Evolutionary conservation across 2,797 vertebrate species (phyloP).

Genomic region (Falco rusticolus): DNA sequence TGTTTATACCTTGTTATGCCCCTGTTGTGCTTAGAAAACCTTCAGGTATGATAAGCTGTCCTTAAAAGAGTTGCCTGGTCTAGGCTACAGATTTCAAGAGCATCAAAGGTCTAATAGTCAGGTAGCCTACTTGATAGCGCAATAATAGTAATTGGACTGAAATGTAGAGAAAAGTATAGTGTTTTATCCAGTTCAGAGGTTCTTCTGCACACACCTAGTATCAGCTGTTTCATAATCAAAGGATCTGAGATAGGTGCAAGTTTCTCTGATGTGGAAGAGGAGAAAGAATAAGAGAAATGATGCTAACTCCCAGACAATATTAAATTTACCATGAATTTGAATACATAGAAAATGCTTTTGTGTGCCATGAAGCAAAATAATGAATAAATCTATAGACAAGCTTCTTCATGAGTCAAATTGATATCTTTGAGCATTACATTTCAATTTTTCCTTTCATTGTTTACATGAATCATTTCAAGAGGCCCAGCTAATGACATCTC

Average conservation of each 20-base stretch:
- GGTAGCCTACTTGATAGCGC: slow-evolving; percentile 69
- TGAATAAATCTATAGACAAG: slow-evolving; percentile 23
- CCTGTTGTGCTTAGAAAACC: not conserved
- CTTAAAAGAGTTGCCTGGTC: not conserved
- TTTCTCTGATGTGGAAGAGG: slow-evolving; percentile 41
- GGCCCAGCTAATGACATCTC: not conserved
- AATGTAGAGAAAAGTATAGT: slow-evolving; percentile 69
- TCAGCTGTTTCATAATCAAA: slow-evolving; percentile 55
- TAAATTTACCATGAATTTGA: slow-evolving; percentile 49
- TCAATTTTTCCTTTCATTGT: not conserved
- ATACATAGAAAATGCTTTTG: slow-evolving; percentile 24
- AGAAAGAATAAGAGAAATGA: slow-evolving; percentile 31
- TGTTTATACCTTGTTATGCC: not conserved
- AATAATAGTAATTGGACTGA: slow-evolving; percentile 78
- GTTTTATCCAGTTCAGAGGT: slow-evolving; percentile 65
- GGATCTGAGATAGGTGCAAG: slow-evolving; percentile 42
- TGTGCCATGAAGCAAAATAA: slow-evolving; percentile 41
- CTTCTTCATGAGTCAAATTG: not conserved
- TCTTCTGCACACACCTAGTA: slow-evolving; percentile 56
- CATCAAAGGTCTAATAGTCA: slow-evolving; percentile 74
- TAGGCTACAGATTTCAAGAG: slow-evolving; percentile 48
- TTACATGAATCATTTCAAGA: slow-evolving; percentile 18
- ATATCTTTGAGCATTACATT: slow-evolving; percentile 5
- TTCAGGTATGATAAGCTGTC: not conserved
- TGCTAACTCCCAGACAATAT: slow-evolving; percentile 41